These are phyloP conservation scores for Heliconius charithonia DNA, from an alignment of 2,888 invertebrate genomes.

Conservation along the genomic window DNA sequence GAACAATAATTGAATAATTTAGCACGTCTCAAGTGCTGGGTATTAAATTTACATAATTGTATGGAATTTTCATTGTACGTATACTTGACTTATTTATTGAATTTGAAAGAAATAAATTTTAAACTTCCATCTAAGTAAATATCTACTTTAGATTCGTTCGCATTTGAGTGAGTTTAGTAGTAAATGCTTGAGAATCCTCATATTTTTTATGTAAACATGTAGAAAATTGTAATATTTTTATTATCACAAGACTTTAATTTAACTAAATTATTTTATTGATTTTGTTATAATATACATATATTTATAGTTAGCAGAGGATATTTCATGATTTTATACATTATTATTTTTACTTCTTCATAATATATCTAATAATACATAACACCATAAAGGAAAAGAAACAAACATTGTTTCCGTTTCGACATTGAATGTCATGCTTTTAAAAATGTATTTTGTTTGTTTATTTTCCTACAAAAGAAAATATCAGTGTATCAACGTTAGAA, in stretches of 20 bases:
- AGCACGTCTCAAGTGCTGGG: slow-evolving; percentile 1
- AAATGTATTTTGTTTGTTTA: slow-evolving; percentile 25
- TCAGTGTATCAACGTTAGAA: slow-evolving; percentile 28
- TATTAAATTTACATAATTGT: slow-evolving; percentile 22
- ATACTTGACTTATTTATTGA: slow-evolving; percentile 1
- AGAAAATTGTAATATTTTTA: no score
- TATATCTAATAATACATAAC: background rate
- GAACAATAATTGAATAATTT: slow-evolving; percentile 2
- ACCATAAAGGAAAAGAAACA: background rate
- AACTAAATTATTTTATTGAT: background rate
- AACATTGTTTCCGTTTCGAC: slow-evolving; percentile 15
- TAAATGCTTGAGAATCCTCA: background rate
- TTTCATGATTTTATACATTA: background rate
- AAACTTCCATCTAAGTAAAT: background rate
- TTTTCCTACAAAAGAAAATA: slow-evolving; percentile 18
- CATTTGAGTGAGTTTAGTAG: background rate
- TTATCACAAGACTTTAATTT: no score
- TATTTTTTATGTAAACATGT: no score
- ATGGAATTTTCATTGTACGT: slow-evolving; percentile 14
- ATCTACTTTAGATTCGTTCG: background rate
- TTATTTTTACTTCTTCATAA: background rate
- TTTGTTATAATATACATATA: background rate
- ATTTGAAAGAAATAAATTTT: slow-evolving; percentile 3
- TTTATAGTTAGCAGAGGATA: background rate
- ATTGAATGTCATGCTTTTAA: slow-evolving; percentile 19